These are phyloP conservation scores for Strix aluco DNA, from an alignment of 2,113 vertebrate genomes.

Conservation along the genomic window DNA sequence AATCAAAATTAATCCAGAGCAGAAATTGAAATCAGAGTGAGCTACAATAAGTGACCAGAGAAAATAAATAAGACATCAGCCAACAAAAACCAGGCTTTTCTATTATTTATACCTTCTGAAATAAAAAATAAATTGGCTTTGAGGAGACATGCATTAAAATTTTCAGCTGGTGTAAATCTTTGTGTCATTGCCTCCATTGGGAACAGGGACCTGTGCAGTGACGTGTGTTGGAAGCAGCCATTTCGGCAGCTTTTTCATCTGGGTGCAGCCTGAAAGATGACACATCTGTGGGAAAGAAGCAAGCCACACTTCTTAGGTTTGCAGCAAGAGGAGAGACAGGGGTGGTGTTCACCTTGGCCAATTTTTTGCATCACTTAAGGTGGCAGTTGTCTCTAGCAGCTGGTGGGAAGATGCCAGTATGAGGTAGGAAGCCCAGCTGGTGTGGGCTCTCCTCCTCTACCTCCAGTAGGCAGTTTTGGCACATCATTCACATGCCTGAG, in stretches of 20 bases:
- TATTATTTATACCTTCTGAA: conserved; percentile 22
- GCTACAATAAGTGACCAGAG: not conserved
- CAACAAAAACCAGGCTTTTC: not conserved
- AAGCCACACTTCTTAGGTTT: not conserved
- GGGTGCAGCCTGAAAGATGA: not conserved
- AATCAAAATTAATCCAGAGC: conserved; percentile 14
- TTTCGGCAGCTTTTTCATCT: not conserved
- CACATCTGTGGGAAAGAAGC: not conserved
- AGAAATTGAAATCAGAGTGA: conserved; percentile 46
- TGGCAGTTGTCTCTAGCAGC: not conserved
- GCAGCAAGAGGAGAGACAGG: not conserved
- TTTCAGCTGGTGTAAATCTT: not conserved
- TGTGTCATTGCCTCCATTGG: not conserved
- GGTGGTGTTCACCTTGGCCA: not conserved
- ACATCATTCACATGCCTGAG: not conserved
- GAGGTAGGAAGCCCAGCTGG: not conserved
- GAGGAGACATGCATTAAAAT: not conserved
- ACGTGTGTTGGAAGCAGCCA: rapidly evolving
- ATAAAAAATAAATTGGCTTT: conserved; percentile 34
- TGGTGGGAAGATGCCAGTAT: not conserved
- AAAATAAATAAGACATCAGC: conserved; percentile 8
- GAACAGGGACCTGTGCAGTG: not conserved
- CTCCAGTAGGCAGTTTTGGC: not conserved
- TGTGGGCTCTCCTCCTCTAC: rapidly evolving
- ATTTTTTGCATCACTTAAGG: not conserved